phyloP scores from a whole-genome alignment of 1,140 invertebrate genomes.

The Telenomus remus region DNA sequence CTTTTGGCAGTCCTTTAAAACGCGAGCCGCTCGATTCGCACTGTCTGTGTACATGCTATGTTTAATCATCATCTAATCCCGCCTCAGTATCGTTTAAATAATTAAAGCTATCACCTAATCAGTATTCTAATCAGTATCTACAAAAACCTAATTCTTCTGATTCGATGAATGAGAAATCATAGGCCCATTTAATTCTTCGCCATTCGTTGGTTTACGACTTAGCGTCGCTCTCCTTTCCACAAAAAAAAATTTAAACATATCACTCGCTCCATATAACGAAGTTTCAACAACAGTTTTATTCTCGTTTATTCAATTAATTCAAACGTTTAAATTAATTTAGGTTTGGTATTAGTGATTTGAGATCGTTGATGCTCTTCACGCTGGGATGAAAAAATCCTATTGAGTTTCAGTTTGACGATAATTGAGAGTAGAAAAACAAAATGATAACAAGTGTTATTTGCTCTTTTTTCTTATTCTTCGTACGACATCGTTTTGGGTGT shows the following conservation, averaged over 20 bases:
- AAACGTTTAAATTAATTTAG: conserved; percentile 62
- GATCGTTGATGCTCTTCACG: conserved; percentile 60
- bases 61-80: conserved; percentile 58
- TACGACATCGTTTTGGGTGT: background rate
- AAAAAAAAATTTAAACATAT: conserved; percentile 38
- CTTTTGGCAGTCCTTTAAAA: conserved; percentile 53
- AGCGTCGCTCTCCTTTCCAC: conserved; percentile 31
- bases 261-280: conserved; percentile 17
- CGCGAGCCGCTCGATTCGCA: conserved; percentile 51
- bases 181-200: conserved; percentile 55
- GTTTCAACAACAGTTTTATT: conserved; percentile 28
- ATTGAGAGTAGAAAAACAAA: no score
- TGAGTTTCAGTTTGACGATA: conserved; percentile 15
- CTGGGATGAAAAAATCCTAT: conserved; percentile 54
- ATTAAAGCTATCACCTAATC: conserved; percentile 74
- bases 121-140: conserved; percentile 73
- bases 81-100: conserved; percentile 68
- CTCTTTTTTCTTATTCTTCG: no score
- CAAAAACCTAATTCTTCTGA: conserved; percentile 70
- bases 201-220: conserved; percentile 43
- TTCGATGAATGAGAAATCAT: conserved; percentile 67
- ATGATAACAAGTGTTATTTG: no score
- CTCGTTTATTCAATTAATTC: conserved; percentile 9
- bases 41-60: conserved; percentile 57
- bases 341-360: conserved; percentile 67